Base-by-base conservation (phyloP, 2,888 invertebrate species). In the Anticlea derivata region DNA sequence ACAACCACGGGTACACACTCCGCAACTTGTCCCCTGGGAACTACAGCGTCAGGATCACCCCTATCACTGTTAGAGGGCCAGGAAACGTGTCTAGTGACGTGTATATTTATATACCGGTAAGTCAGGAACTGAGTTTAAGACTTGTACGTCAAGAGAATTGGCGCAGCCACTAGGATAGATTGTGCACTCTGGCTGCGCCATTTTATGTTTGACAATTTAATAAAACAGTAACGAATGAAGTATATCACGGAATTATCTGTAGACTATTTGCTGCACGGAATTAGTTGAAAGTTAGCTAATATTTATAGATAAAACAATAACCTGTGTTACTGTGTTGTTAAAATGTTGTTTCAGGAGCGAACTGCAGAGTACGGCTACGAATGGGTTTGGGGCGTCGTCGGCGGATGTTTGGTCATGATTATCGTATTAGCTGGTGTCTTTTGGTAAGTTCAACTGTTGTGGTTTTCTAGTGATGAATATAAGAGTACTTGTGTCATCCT, bases 1-100 rank as follows among this genome's bases (percentile, higher is more conserved):
- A 76, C 46, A 87, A 85, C 7, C 89, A 83, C 51, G 74, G 82
- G 0, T 92, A 93, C 71, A 74, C 86, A 7, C 72, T 95, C 52
- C 91, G 91, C 51, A 92, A 92, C 60, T 78, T 96, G 24, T 86
- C 92, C 29, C 91, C 96, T 27, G 98, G 97, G 17, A 97, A 96
- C 86, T 97, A 98, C 82, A 95, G 95, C 60, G 88, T 97, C 38
- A 91, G 92, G 59, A 92, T 98, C 7, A 92, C 93, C 48, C 96
- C 97, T 5, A 93, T 94, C 39, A 96, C 97, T 6, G 90, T 97
- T 55, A 95, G 95, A 38, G 96, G 96, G 22, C 91, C 92, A 45
- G 95, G 95, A 7, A 92, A 92, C 51, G 92, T 87, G 54, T 93
- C 95, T 2, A 73, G 91, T 0, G 73, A 84, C 2, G 76, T 89